phyloP scores from a whole-genome alignment of 2,113 vertebrate species.

The Mystacornis crossleyi region DNA sequence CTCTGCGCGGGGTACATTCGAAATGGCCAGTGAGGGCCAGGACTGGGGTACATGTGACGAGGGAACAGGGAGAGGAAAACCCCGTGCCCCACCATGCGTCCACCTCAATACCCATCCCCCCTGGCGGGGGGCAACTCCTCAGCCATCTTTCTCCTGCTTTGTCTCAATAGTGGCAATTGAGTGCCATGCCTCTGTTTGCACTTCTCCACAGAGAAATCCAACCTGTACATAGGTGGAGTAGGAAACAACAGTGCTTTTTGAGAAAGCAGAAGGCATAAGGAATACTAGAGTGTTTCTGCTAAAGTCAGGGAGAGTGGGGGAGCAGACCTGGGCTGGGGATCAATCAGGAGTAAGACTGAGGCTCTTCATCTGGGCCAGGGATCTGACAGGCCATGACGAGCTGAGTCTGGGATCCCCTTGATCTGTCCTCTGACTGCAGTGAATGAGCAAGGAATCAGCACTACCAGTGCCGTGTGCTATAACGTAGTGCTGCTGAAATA shows the following conservation, averaged over 20 bases:
- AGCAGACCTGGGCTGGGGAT: background rate
- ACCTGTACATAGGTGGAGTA: background rate
- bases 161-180: background rate
- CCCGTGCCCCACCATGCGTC: no score
- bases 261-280: background rate
- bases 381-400: background rate
- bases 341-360: fast-evolving
- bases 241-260: background rate
- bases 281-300: background rate
- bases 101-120: no score
- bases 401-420: background rate
- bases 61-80: no score
- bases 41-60: no score
- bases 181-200: background rate
- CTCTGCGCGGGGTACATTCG: no score
- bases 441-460: background rate
- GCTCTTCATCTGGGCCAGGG: background rate
- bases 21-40: no score
- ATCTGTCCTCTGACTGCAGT: background rate
- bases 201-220: background rate
- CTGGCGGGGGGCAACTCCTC: no score
- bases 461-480: background rate
- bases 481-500: background rate
- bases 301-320: background rate
- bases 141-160: background rate